phyloP scores from a whole-genome alignment of 1,140 invertebrate species.

The Rhagoletis pomonella region DNA sequence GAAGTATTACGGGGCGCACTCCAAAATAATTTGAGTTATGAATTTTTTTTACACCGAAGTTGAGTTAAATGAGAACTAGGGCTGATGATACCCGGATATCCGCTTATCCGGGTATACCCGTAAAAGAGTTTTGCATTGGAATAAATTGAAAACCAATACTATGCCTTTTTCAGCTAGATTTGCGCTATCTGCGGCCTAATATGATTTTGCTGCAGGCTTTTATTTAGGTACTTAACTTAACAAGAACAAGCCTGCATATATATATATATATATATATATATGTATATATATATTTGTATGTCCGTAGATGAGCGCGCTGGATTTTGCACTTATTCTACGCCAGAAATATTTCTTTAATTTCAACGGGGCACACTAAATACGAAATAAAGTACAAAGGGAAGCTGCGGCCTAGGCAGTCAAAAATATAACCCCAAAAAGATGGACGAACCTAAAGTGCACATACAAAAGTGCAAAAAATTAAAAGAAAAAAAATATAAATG shows the following conservation, averaged over 20 bases:
- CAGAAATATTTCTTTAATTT: neutral
- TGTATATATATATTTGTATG: neutral
- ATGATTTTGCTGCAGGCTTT: too few species aligned
- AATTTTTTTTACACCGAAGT: too few species aligned
- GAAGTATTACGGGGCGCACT: too few species aligned
- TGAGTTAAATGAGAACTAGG: too few species aligned
- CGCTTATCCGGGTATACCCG: too few species aligned
- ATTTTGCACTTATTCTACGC: slow-evolving; percentile 8
- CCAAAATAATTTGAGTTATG: too few species aligned
- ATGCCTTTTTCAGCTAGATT: too few species aligned
- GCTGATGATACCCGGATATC: too few species aligned
- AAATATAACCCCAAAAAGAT: neutral
- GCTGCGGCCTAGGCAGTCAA: neutral
- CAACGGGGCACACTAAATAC: neutral
- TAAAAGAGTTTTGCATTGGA: too few species aligned
- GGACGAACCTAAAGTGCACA: neutral
- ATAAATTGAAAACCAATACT: too few species aligned
- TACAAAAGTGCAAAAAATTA: slow-evolving; percentile 3
- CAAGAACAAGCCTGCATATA: slow-evolving; percentile 8
- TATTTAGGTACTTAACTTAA: too few species aligned
- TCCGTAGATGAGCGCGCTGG: neutral
- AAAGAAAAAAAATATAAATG: neutral
- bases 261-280: slow-evolving; percentile 2
- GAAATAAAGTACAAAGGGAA: neutral
- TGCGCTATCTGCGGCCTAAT: too few species aligned